phyloP scores from a whole-genome alignment of 2,113 vertebrate species.

The Hippotragus niger region DNA sequence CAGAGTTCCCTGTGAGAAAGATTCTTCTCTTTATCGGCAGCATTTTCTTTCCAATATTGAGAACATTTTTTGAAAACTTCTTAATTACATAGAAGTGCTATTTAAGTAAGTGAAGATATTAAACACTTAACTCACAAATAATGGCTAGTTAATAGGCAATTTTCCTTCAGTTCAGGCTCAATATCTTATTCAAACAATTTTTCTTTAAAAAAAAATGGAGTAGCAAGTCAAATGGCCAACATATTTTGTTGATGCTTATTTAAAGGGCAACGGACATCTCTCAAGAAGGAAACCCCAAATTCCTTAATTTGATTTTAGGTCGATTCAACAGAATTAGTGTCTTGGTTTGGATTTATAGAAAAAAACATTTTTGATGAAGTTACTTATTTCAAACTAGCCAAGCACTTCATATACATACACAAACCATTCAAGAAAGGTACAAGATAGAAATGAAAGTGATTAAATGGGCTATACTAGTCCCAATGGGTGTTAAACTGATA shows the following conservation, averaged over 20 bases:
- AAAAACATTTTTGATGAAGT: neutral
- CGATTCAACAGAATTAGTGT: neutral
- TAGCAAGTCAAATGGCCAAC: neutral
- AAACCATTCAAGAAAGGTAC: neutral
- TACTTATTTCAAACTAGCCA: neutral
- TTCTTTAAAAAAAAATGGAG: neutral
- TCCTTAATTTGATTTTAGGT: slow-evolving; percentile 1
- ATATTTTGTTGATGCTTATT: neutral
- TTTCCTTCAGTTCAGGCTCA: neutral
- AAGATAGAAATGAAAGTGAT: neutral
- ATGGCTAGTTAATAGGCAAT: neutral
- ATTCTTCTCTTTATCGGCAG: neutral
- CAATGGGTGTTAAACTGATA: neutral
- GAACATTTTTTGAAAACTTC: neutral
- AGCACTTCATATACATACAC: neutral
- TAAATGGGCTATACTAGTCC: neutral
- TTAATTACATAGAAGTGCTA: neutral
- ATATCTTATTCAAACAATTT: neutral
- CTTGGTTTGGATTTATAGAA: neutral
- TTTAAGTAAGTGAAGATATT: neutral
- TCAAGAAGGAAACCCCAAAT: neutral
- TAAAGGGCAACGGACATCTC: neutral
- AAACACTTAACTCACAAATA: neutral
- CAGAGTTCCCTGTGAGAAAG: neutral
- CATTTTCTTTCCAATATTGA: neutral